These are phyloP conservation scores for Mus caroli DNA, from an alignment of 2,797 vertebrate genomes.

Conservation along the genomic window DNA sequence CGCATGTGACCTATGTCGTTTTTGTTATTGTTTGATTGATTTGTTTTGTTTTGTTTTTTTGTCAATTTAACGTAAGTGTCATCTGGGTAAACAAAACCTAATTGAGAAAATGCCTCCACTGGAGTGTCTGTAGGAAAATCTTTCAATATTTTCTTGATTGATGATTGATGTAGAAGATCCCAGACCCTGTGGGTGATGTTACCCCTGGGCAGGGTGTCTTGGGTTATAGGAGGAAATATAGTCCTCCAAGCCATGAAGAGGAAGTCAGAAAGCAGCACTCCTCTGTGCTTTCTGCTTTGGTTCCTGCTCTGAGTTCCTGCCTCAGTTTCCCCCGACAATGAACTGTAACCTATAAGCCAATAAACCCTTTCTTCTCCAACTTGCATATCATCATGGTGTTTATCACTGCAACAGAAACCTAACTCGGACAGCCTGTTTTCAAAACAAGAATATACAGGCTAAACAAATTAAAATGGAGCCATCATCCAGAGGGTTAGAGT, in stretches of 20 bases:
- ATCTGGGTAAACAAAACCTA: neutral
- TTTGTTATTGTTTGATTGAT: neutral
- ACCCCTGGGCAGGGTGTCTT: neutral
- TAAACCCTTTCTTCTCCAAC: neutral
- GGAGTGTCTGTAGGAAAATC: neutral
- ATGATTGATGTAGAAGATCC: neutral
- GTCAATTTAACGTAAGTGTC: neutral
- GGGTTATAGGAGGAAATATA: neutral
- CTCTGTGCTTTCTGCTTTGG: neutral
- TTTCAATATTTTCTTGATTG: neutral
- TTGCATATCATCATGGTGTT: neutral
- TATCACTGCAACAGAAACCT: neutral
- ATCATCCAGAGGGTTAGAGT: neutral
- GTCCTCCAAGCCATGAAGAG: neutral
- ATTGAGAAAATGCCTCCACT: neutral
- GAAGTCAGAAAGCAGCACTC: neutral
- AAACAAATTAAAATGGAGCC: constrained; percentile 13
- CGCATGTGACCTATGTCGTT: neutral
- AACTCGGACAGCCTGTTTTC: neutral
- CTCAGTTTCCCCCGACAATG: neutral
- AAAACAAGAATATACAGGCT: constrained; percentile 4
- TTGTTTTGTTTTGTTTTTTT: neutral
- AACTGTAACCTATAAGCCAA: neutral
- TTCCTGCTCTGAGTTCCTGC: neutral
- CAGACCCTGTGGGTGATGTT: neutral